These are phyloP conservation scores for Gadus chalcogrammus DNA, from an alignment of 2,113 vertebrate genomes.

Conservation along the genomic window DNA sequence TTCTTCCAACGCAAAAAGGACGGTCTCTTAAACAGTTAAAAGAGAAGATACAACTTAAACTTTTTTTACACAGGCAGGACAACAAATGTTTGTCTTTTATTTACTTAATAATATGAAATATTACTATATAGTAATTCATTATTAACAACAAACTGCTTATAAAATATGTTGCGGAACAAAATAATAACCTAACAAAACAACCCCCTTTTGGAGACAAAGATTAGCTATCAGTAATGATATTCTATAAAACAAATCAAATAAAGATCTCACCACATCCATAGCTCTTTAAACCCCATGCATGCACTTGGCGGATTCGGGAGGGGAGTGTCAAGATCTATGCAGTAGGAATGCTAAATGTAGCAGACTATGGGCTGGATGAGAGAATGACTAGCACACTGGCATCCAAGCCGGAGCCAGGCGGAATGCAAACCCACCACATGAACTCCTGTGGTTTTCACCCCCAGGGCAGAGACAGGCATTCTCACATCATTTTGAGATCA, in stretches of 20 bases:
- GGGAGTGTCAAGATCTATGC: background rate
- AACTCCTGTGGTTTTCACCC: constrained; percentile 10
- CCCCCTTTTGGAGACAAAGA: too few relatives aligned
- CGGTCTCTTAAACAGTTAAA: constrained; percentile 13
- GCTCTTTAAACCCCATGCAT: too few relatives aligned
- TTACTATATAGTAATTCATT: too few relatives aligned
- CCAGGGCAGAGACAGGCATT: constrained; percentile 11
- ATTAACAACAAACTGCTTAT: too few relatives aligned
- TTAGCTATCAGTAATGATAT: too few relatives aligned
- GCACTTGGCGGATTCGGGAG: too few relatives aligned
- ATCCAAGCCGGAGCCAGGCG: constrained; percentile 4
- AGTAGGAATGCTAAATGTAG: background rate
- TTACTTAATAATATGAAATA: too few relatives aligned
- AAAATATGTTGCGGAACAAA: too few relatives aligned
- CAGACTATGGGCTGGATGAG: background rate
- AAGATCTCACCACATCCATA: background rate
- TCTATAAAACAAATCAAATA: too few relatives aligned
- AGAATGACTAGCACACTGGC: background rate
- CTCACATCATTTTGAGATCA: constrained; percentile 10
- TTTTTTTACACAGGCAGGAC: too few relatives aligned
- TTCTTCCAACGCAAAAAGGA: constrained; percentile 17
- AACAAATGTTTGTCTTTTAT: too few relatives aligned
- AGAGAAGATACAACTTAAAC: background rate
- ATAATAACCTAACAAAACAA: too few relatives aligned
- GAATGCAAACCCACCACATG: constrained; percentile 17